Conservation (phyloP, 2,888 invertebrate species). For the Aproaerema taeniolella region DNA sequence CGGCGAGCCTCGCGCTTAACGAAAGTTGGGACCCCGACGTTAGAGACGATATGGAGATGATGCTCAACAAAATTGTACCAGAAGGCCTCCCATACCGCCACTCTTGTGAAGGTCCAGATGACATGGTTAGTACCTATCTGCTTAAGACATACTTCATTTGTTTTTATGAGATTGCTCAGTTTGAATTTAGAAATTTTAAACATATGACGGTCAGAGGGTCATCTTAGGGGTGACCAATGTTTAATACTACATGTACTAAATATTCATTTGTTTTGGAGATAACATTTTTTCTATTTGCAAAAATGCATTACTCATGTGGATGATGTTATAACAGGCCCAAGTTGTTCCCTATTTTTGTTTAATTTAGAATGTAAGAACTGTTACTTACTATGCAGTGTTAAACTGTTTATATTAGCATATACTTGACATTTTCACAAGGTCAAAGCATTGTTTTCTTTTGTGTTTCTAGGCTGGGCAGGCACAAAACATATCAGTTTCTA, state of each 20-base stretch:
- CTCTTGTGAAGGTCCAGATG: conserved; percentile 98
- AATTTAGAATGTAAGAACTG: no score
- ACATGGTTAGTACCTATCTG: conserved; percentile 91
- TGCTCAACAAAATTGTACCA: conserved; percentile 99
- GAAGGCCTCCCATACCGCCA: conserved; percentile 97
- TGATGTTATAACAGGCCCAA: no score
- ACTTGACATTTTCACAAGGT: conserved; percentile 18
- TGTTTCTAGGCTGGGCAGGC: no score
- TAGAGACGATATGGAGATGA: conserved; percentile 99
- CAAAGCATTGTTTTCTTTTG: conserved; percentile 12
- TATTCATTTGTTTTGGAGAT: no score
- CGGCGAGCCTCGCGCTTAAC: conserved; percentile 97
- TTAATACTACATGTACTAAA: no score
- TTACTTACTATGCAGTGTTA: not conserved
- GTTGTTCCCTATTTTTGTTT: no score
- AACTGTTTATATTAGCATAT: conserved; percentile 15
- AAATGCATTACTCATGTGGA: no score
- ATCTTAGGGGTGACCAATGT: no score
- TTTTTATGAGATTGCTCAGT: conserved; percentile 1
- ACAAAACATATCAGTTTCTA: no score
- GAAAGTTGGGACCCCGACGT: conserved; percentile 99
- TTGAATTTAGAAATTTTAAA: not conserved
- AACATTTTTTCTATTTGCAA: no score
- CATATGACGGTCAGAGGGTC: no score
- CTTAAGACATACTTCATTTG: conserved; percentile 9